A percentile compares a stretch with the other conserved stretches of the same genome.
Evolutionary conservation across 2,113 vertebrate species (phyloP).

Genomic region (Rafetus swinhoei): DNA sequence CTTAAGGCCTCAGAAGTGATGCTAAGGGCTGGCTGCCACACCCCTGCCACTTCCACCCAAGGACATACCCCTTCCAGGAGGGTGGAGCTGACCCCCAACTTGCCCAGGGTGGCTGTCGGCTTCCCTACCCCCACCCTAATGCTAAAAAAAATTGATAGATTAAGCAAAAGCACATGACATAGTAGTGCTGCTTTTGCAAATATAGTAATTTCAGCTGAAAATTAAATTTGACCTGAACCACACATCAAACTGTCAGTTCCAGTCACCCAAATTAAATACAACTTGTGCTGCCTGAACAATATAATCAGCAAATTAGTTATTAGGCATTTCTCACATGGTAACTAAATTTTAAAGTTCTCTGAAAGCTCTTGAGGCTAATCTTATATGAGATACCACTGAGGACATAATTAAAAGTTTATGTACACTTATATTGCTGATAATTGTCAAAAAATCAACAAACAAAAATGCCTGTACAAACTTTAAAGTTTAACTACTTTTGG

Average conservation of each 20-base stretch:
- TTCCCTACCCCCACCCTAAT: not conserved
- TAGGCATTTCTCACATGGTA: constrained; percentile 58
- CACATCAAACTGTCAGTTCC: constrained; percentile 64
- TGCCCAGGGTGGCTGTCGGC: no score
- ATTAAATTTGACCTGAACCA: constrained; percentile 71
- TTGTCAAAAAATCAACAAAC: constrained; percentile 50
- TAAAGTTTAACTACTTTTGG: constrained; percentile 56
- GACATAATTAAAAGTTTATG: constrained; percentile 66
- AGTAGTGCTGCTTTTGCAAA: constrained; percentile 44
- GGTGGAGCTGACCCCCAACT: no score
- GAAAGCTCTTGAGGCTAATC: constrained; percentile 62
- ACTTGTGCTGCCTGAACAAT: constrained; percentile 45
- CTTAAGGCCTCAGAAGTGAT: no score
- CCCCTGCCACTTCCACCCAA: no score
- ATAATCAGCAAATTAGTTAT: constrained; percentile 66
- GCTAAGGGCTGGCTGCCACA: no score
- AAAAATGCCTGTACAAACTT: not conserved
- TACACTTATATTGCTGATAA: constrained; percentile 3
- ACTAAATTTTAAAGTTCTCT: constrained; percentile 48
- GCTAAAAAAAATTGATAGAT: constrained; percentile 5
- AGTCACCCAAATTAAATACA: constrained; percentile 63
- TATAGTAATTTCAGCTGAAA: constrained; percentile 60
- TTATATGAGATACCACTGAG: constrained; percentile 56
- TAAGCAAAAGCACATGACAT: constrained; percentile 3
- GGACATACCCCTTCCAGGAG: no score